phyloP scores from a whole-genome alignment of 2,797 vertebrate genomes.

The Sebastes baramenuke region DNA sequence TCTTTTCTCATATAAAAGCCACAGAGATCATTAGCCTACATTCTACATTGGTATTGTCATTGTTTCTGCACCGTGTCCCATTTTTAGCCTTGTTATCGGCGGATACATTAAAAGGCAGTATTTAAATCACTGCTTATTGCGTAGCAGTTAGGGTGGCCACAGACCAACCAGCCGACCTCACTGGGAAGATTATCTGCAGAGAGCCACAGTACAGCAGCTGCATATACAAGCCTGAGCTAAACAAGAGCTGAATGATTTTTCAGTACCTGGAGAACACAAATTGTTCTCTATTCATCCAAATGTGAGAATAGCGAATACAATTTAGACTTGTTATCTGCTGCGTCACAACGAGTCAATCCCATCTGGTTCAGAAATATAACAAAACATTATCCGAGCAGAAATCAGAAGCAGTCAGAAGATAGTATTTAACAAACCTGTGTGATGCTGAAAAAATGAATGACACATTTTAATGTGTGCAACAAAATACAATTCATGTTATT shows the following conservation, averaged over 20 bases:
- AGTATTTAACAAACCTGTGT: not conserved
- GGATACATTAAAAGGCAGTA: constrained; percentile 52
- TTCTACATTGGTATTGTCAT: constrained; percentile 73
- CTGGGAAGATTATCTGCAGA: constrained; percentile 51
- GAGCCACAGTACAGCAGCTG: constrained; percentile 25
- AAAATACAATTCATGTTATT: not conserved
- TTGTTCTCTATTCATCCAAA: constrained; percentile 17
- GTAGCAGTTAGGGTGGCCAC: constrained; percentile 38
- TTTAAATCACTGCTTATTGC: constrained; percentile 49
- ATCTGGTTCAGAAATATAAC: not conserved
- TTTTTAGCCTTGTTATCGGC: constrained; percentile 69
- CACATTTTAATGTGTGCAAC: not conserved
- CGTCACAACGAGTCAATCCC: not conserved
- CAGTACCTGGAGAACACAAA: constrained; percentile 18
- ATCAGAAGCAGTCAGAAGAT: not conserved
- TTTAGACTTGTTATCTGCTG: not conserved
- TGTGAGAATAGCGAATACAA: not conserved
- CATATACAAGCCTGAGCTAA: constrained; percentile 32
- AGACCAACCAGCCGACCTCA: constrained; percentile 22
- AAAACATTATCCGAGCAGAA: not conserved
- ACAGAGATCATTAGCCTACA: constrained; percentile 81
- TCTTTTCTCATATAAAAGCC: constrained; percentile 75
- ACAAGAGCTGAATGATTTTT: constrained; percentile 21
- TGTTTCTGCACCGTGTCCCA: constrained; percentile 74
- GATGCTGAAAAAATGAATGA: not conserved